Conservation (phyloP, 2,888 invertebrate genomes). For the Odontomyia ornata region DNA sequence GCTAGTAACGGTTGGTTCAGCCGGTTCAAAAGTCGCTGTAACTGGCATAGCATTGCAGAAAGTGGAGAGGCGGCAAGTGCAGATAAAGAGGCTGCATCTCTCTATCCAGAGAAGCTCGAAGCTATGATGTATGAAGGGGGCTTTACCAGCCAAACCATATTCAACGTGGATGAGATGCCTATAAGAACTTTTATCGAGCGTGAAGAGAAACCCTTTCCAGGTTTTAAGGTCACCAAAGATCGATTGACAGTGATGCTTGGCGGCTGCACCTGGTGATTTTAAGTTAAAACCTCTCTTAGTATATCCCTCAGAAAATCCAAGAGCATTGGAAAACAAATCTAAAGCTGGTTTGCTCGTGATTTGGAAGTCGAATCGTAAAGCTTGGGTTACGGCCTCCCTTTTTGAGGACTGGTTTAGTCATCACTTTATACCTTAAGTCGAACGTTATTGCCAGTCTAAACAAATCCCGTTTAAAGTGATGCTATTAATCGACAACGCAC, state of each 20-base stretch:
- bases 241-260: conserved; percentile 13
- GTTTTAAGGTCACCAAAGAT: conserved; percentile 49
- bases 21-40: conserved; percentile 4
- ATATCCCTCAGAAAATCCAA: conserved; percentile 19
- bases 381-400: conserved; percentile 9
- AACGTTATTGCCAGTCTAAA: no score
- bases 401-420: conserved; percentile 23
- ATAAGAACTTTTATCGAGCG: conserved; percentile 12
- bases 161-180: conserved; percentile 11
- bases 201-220: conserved; percentile 18
- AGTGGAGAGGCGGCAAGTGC: no score
- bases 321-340: conserved; percentile 17
- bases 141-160: conserved; percentile 14
- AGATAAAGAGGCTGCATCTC: conserved; percentile 20
- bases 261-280: background rate
- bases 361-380: conserved; percentile 12
- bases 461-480: no score
- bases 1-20: conserved; percentile 16
- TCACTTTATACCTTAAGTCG: background rate
- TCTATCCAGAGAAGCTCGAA: conserved; percentile 8
- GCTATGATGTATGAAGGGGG: background rate
- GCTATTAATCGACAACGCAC: no score
- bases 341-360: conserved; percentile 18
- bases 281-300: conserved; percentile 9
- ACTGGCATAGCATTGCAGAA: conserved; percentile 17